Evolutionary conservation across 1,140 invertebrate genomes (phyloP).

Genomic region (Leguminivora glycinivorella): DNA sequence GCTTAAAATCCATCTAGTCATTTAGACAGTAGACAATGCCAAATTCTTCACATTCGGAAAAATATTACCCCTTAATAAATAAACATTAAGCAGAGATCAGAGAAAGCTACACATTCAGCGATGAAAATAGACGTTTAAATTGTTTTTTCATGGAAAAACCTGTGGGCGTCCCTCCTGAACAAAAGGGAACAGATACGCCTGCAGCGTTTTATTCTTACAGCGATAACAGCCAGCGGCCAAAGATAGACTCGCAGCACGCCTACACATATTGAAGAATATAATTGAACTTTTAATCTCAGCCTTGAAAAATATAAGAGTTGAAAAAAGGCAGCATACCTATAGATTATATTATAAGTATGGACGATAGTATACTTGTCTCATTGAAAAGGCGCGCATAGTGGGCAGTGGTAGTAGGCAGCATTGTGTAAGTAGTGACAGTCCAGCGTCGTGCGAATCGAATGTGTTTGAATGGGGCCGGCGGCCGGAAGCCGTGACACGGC

Average conservation of each 20-base stretch:
- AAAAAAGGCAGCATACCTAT: background rate
- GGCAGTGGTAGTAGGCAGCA: conserved; percentile 35
- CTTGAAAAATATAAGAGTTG: background rate
- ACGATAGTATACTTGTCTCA: conserved; percentile 31
- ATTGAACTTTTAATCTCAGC: background rate
- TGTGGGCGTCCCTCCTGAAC: conserved; percentile 25
- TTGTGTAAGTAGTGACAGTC: conserved; percentile 42
- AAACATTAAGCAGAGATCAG: conserved; percentile 25
- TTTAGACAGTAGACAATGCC: background rate
- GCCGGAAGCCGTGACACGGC: conserved; percentile 71
- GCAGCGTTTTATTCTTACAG: background rate
- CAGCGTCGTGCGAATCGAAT: conserved; percentile 59
- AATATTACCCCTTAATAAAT: background rate
- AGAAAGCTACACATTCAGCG: conserved; percentile 7
- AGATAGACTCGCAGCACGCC: conserved; percentile 16
- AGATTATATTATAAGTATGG: conserved; percentile 30
- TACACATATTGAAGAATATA: background rate
- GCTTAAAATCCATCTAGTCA: background rate
- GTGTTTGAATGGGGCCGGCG: conserved; percentile 58
- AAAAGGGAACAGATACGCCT: conserved; percentile 28
- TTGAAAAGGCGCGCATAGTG: conserved; percentile 28
- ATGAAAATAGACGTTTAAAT: conserved; percentile 28
- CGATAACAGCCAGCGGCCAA: conserved; percentile 5
- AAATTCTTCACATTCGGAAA: background rate
- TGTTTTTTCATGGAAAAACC: conserved; percentile 24